Base-by-base conservation (phyloP, 2,888 invertebrate genomes). In the Psococerastis gibbosa region DNA sequence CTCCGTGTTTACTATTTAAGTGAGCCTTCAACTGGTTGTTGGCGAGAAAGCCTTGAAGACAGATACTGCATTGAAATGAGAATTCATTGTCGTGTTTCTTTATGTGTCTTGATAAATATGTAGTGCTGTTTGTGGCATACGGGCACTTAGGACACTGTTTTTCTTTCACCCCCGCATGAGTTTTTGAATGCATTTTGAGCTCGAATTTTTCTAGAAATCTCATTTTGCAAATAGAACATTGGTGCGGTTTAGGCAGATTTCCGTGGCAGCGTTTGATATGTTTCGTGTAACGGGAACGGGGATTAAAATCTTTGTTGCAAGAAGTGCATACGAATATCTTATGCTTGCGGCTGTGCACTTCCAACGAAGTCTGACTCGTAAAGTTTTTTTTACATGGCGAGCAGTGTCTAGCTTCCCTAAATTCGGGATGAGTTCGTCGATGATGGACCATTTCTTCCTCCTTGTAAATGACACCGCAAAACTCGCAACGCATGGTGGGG, bases 281-380 rank as follows among this genome's bases (percentile, higher is more conserved):
- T 11, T 38, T 38, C 18, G 16, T 38, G 38, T 38, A 38, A 18
- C 22, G 17, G 15, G 17, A 16, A 6, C 38, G 17, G n/a, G 38
- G 38, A 22, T 38, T 38, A 20, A 38, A 38, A 17, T 38, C 38
- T 11, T 38, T 38, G 38, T 38, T 38, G 38, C 38, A 38, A 5
- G 4, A 13, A 6, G 13, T 3, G 20, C 38, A 38, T 6, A 38
- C 17, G 20, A 38, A 38, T 18, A 38, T 38, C 20, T 38, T 38
- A 11, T 38, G 38, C 6, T 20, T 17, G 18, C 22, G 15, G 20
- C 38, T 38, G 18, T 38, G 38, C n/a, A 17, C 22, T 17, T 38
- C 38, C 13, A 38, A 38, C 20, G 13, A 22, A 38, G 38, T 20
- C 11, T 15, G 38, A 20, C 38, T 38, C 18, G 38, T 13, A 22